Evolutionary conservation across 2,113 vertebrate species (phyloP), one percentile per base, ranked within the genome.

Genomic region (Polypterus senegalus): DNA sequence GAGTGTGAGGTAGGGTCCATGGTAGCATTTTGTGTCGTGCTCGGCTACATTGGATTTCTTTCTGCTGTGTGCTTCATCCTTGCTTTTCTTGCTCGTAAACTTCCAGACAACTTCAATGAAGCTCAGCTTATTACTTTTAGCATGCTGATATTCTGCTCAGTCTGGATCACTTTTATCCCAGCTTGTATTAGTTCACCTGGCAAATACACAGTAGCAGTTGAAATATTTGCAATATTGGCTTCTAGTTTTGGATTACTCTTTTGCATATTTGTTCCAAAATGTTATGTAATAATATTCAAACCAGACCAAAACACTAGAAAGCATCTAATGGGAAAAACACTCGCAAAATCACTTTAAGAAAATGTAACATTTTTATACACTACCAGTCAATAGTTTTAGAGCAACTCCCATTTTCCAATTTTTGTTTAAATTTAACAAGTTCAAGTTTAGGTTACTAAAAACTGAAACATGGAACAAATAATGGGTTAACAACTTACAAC

Each of bases 31-130:
- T 59, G 48, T n/a, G 46, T 8, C n/a, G 57, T 59, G 7, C 46
- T 47, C 6, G 57, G 45, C 11, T 59, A 59, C 7, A 59, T 59
- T 59, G 57, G 7, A 47, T 10, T 59, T 7, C 10, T 59, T 9
- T 47, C 57, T 44, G 5, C 27, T 57, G 56, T 57, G 5, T 57
- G 56, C 56, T 57, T 57, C 46, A 45, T 6, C 4, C 6, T 57
- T 57, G 56, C 56, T 4, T 57, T 57, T 57, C 56, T 57, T 6
- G 56, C 56, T 57, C 56, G 56, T 8, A 27, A 27, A 4, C 56
- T 57, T 57, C 56, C 56, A 57, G 43, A 57, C 11, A 62, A 63
- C 48, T 61, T 61, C 60, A 61, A 61, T 27, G 60, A 61, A 44
- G 60, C 48, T 7, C 45, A 61, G 43, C 27, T 52, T 51, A 61